phyloP scores from a whole-genome alignment of 1,140 invertebrate genomes.

The Drosophila pachea region DNA sequence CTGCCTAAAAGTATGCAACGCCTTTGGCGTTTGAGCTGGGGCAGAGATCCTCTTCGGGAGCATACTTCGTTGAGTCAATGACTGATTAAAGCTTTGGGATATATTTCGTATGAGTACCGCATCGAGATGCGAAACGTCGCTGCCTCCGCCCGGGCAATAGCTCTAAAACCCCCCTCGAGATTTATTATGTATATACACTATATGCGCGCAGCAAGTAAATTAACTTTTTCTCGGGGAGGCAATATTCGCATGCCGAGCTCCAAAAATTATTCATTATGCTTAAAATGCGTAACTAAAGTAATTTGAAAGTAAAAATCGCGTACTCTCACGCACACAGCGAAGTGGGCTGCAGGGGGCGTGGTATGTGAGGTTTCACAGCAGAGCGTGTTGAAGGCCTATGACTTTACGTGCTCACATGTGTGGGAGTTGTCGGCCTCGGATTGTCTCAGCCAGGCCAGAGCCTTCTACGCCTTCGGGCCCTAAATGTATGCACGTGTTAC shows the following conservation, averaged over 20 bases:
- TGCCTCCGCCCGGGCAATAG: slow-evolving; percentile 25
- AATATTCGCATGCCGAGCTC: slow-evolving; percentile 29
- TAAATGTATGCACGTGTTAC: slow-evolving; percentile 67
- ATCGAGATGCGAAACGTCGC: neutral
- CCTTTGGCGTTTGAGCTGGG: neutral
- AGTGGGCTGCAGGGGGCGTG: neutral
- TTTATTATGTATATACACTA: neutral
- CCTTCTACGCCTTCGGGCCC: slow-evolving; percentile 27
- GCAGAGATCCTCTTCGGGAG: neutral
- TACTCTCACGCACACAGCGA: slow-evolving; percentile 30
- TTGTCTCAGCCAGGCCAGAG: slow-evolving; percentile 25
- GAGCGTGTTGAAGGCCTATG: slow-evolving; percentile 2
- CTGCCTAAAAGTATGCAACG: neutral
- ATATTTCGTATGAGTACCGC: neutral
- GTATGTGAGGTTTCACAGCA: neutral
- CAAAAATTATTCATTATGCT: slow-evolving; percentile 65
- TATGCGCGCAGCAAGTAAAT: slow-evolving; percentile 34
- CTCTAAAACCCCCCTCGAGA: slow-evolving; percentile 41
- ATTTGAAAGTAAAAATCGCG: slow-evolving; percentile 64
- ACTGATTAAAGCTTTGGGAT: neutral
- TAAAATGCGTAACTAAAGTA: slow-evolving; percentile 74
- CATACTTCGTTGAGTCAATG: slow-evolving; percentile 7
- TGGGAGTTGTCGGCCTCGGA: slow-evolving; percentile 13
- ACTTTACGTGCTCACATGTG: slow-evolving; percentile 59
- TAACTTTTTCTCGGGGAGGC: slow-evolving; percentile 33